Evolutionary conservation across 2,888 invertebrate genomes (phyloP), one percentile per base, ranked within the genome.

Genomic region (Lepetodrilus schrolli): DNA sequence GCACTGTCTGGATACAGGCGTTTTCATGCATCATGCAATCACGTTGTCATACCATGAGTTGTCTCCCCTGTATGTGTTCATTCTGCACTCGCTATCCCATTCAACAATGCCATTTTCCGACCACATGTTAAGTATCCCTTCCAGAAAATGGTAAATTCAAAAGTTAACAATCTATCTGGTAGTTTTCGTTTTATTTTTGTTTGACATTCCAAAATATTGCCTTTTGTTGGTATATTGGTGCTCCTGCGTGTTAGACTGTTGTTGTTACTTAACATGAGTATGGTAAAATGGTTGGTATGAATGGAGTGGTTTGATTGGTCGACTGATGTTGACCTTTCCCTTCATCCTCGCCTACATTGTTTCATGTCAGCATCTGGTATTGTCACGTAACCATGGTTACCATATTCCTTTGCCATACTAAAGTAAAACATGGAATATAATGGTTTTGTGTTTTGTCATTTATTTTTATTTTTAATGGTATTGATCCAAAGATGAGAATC

Each of bases 381-480:
- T 58, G 58, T 58, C 58, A 58, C 34, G 58, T 58, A 58, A 58
- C 51, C 51, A 51, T 51, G 51, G 51, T 51, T n/a, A 51, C 58
- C 58, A 58, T 58, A 58, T 58, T 58, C 49, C 72, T 51, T 75
- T 72, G 75, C 75, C 75, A 75, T 75, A 75, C 68, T 72, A 72
- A 75, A 75, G 70, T 73, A 75, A 71, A 72, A 75, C 23, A 68
- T 68, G 68, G 43, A 68, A 43, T 47, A 68, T 68, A 68, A 20
- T 58, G 8, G 48, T n/a, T 26, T 58, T 58, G 58, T 58, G 26
- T 23, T 58, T 30, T 13, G n/a, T n/a, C n/a, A n/a, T n/a, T n/a
- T n/a, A n/a, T n/a, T n/a, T n/a, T n/a, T n/a, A n/a, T n/a, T n/a
- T n/a, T n/a, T n/a, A n/a, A n/a, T n/a, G n/a, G n/a, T n/a, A n/a